Evolutionary conservation across 2,888 invertebrate genomes (phyloP), one percentile per base, ranked within the genome.

Genomic region (Sipha maydis): DNA sequence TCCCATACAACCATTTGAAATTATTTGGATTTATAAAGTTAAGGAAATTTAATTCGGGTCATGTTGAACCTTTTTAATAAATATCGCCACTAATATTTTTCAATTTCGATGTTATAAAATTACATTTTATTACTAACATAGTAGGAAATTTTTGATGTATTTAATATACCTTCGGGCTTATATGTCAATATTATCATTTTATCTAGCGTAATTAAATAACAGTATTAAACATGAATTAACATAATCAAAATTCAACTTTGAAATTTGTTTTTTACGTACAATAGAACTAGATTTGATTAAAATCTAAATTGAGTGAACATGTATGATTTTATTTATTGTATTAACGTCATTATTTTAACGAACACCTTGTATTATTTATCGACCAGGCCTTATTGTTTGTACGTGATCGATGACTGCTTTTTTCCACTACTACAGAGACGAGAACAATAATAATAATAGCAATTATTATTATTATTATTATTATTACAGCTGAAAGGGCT

Each of bases 351-450:
- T 85, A 85, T 86, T 86, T 86, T 80, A 86, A 86, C 73, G 34
- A 73, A 80, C 78, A 71, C 71, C 48, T 21, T 48, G 54, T 28
- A 73, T 80, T 79, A 75, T 79, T 28, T 79, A 41, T 77, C 83
- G 73, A 77, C 85, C 48, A 38, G 69, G 56, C 73, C 86, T 80
- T 86, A 86, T 86, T 86, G 80, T 86, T 73, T 86, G 86, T 86
- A 79, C 80, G 86, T 86, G 86, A 86, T 86, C 86, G 86, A 86
- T 86, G 86, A 73, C 80, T 73, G 79, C 73, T 71, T 86, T 79
- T 86, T 86, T 86, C 14, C 78, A 69, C 54, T 56, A 17, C 19
- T 76, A 84, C 48, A 48, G 69, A 78, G 79, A 54, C 25, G 86
- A 88, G 80, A 88, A 88, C 80, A 88, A 88, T 88, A 86, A 77